Conservation (phyloP, 1,140 invertebrate genomes). For the Drosophila burlai region DNA sequence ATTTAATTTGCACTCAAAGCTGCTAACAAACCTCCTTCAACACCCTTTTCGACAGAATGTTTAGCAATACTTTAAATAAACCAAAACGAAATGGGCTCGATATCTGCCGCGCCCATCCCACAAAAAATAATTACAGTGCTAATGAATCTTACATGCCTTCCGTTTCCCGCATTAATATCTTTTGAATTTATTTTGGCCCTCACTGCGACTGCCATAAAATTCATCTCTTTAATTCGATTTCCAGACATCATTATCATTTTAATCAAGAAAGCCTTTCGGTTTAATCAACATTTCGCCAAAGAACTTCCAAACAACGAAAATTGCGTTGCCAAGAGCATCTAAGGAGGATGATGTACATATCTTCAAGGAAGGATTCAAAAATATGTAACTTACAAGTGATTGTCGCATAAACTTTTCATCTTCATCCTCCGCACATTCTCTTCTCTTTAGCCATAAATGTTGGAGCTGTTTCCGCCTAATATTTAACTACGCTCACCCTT, state of each 20-base stretch:
- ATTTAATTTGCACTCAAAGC: background rate
- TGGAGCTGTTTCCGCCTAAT: slow-evolving; percentile 18
- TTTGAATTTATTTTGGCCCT: background rate
- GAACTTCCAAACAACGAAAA: slow-evolving; percentile 46
- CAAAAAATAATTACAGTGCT: slow-evolving; percentile 20
- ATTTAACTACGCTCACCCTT: background rate
- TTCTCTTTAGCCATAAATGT: slow-evolving; percentile 24
- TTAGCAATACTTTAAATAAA: slow-evolving; percentile 35
- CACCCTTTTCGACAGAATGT: slow-evolving; percentile 3
- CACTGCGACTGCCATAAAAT: slow-evolving; percentile 5
- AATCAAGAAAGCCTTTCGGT: slow-evolving; percentile 26
- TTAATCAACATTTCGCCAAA: slow-evolving; percentile 39
- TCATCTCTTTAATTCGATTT: slow-evolving; percentile 1
- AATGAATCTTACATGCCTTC: slow-evolving; percentile 11
- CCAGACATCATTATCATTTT: slow-evolving; percentile 29
- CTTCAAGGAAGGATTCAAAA: slow-evolving; percentile 37
- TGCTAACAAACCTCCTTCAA: slow-evolving; percentile 16
- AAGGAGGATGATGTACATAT: background rate
- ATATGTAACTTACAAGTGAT: slow-evolving; percentile 67
- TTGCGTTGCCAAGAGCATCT: slow-evolving; percentile 21
- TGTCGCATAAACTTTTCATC: slow-evolving; percentile 57
- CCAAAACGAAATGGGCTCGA: slow-evolving; percentile 16
- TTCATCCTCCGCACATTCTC: background rate
- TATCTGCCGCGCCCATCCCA: slow-evolving; percentile 1
- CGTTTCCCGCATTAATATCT: slow-evolving; percentile 9